phyloP scores from a whole-genome alignment of 1,140 invertebrate genomes.

The Tenebrio molitor region DNA sequence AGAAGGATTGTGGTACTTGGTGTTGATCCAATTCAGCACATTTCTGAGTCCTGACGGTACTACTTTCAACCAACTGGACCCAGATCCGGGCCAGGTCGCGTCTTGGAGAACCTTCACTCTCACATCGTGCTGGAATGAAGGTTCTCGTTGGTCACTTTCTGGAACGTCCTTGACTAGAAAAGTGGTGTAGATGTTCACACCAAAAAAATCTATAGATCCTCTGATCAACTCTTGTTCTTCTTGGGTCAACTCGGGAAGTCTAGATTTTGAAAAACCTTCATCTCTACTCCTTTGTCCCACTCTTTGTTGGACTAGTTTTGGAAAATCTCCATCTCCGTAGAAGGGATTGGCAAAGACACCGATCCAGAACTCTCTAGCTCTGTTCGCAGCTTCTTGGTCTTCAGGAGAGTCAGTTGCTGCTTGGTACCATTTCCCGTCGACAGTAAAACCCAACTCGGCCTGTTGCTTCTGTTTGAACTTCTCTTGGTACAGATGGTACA shows the following conservation, averaged over 20 bases:
- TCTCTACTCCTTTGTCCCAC: constrained; percentile 70
- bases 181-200: constrained; percentile 67
- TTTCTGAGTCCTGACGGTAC: constrained; percentile 70
- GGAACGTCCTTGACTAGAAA: constrained; percentile 8
- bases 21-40: constrained; percentile 73
- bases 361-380: constrained; percentile 46
- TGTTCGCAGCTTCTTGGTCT: constrained; percentile 40
- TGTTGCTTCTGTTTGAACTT: constrained; percentile 56
- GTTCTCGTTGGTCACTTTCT: background rate
- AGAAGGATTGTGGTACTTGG: constrained; percentile 72
- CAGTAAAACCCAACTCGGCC: constrained; percentile 38
- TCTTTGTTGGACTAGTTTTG: constrained; percentile 70
- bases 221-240: constrained; percentile 63
- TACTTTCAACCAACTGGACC: constrained; percentile 49
- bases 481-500: constrained; percentile 66
- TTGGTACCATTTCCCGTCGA: constrained; percentile 44
- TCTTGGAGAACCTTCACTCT: constrained; percentile 41
- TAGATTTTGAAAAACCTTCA: constrained; percentile 68
- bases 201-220: constrained; percentile 52
- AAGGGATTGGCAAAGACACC: constrained; percentile 76
- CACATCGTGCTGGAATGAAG: constrained; percentile 42
- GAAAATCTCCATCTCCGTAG: constrained; percentile 75
- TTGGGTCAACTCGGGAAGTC: constrained; percentile 65
- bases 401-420: background rate
- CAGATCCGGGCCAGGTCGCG: constrained; percentile 15